Base-by-base conservation (phyloP, 2,888 invertebrate genomes). In the Argynnis bischoffii region DNA sequence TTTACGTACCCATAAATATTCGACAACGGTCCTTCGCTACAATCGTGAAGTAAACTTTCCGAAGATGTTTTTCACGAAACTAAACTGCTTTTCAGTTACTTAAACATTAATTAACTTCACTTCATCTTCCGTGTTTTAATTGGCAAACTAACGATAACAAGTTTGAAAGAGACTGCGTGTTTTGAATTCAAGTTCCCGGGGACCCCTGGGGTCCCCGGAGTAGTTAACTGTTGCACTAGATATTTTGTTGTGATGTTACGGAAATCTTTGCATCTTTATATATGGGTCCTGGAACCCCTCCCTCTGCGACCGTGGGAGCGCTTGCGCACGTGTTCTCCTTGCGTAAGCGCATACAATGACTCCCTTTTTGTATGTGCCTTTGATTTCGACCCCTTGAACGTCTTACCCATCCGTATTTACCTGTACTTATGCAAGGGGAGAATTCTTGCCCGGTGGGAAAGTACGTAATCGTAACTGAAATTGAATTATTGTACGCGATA, bases 331-430 rank as follows among this genome's bases (percentile, higher is more conserved):
- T 90, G 90, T 83, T 72, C 81, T 84, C 81, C 87, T 90, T 90
- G 88, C 90, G 90, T 78, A 88, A 84, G 79, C 87, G 87, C 88
- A 86, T 76, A 92, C 91, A 91, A 92, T 86, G 74, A 83, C 74
- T 79, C 83, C 86, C 86, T 83, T 77, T 90, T 88, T 11, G 88
- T 90, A 89, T 89, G 79, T 84, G 73, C 79, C 81, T 78, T 89
- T 89, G 86, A 90, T 87, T 87, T 80, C 83, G 85, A 85, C 91
- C 92, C 91, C 86, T 87, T 83, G 79, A 82, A 79, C 89, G 87
- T 89, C 90, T 91, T 91, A 79, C 86, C 86, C 89, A 89, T 89
- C 89, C 87, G 80, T 80, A 74, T 82, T 89, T 92, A 92, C 92
- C 91, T 92, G 89, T 84, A 82, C 77, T 80, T 79, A 72, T 74